A percentile compares a stretch with the other conserved stretches of the same genome.
phyloP scores from a whole-genome alignment of 1,140 invertebrate species.

The Bombus confusus region DNA sequence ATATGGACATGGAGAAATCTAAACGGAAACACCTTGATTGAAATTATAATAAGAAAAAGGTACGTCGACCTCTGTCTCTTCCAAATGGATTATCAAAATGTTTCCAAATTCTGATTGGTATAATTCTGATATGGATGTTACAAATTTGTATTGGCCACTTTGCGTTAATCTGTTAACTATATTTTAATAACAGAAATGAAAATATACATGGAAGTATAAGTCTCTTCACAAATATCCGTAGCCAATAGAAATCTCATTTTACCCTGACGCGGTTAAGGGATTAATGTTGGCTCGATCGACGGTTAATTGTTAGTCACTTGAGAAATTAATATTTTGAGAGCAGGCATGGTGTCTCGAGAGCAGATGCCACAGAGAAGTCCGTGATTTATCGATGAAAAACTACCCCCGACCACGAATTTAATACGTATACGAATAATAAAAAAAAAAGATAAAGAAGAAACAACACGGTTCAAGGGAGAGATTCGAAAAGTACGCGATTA shows the following conservation, averaged over 20 bases:
- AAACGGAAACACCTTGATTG: constrained; percentile 43
- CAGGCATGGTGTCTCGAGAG: constrained; percentile 15
- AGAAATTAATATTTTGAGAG: background rate
- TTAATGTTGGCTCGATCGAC: constrained; percentile 62
- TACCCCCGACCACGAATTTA: constrained; percentile 33
- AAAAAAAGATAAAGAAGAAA: background rate
- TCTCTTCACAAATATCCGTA: too few relatives aligned
- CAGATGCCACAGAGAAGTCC: constrained; percentile 15
- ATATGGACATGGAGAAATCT: background rate
- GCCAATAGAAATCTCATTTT: background rate
- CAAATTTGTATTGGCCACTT: background rate
- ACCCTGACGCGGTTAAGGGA: constrained; percentile 6
- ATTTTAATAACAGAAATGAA: background rate
- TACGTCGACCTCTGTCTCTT: constrained; percentile 42
- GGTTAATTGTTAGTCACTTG: constrained; percentile 59
- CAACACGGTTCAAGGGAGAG: background rate
- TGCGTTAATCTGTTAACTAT: background rate
- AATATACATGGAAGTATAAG: background rate
- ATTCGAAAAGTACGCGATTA: constrained; percentile 32
- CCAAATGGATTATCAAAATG: constrained; percentile 26
- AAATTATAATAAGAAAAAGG: background rate
- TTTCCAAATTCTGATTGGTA: constrained; percentile 21
- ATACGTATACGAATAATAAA: constrained; percentile 1
- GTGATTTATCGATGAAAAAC: constrained; percentile 25
- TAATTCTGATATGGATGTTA: background rate